A percentile compares a stretch with the other conserved stretches of the same genome.
Evolutionary conservation across 2,888 invertebrate species (phyloP).

Genomic region (Crossocerus cetratus): DNA sequence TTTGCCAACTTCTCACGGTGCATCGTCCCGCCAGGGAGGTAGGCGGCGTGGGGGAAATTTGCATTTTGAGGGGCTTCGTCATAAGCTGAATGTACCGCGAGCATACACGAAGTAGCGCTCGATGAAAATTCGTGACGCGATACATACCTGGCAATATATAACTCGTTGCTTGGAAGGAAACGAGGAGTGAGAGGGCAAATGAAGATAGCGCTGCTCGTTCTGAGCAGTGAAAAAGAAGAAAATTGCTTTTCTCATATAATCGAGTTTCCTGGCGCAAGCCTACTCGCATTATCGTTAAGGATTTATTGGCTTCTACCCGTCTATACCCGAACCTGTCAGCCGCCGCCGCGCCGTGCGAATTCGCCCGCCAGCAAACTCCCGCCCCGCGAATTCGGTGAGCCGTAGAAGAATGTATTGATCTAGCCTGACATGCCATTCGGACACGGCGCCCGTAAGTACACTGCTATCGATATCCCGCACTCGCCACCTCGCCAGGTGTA

Average conservation of each 20-base stretch:
- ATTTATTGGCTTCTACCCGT: constrained; percentile 47
- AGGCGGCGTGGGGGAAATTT: background rate
- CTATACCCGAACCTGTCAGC: constrained; percentile 57
- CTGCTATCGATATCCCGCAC: constrained; percentile 69
- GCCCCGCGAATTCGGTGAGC: constrained; percentile 69
- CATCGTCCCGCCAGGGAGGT: background rate
- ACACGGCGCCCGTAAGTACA: constrained; percentile 68
- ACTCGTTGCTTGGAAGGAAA: no score
- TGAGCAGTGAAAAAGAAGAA: constrained; percentile 6
- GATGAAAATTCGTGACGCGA: background rate
- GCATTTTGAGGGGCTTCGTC: constrained; percentile 2
- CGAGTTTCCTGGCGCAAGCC: constrained; percentile 41
- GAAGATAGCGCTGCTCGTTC: background rate
- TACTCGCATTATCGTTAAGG: constrained; percentile 50
- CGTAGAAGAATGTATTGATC: constrained; percentile 75
- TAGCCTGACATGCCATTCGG: constrained; percentile 71
- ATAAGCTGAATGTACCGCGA: background rate
- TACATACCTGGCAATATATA: background rate
- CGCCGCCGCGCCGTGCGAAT: constrained; percentile 57
- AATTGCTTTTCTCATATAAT: constrained; percentile 15
- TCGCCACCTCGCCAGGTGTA: constrained; percentile 46
- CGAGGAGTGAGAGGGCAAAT: background rate
- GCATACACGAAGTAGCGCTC: background rate
- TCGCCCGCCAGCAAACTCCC: constrained; percentile 59
- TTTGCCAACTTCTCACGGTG: background rate